A percentile compares a stretch with the other conserved stretches of the same genome.
phyloP scores from a whole-genome alignment of 2,797 vertebrate genomes.

The Notolepis coatsorum region DNA sequence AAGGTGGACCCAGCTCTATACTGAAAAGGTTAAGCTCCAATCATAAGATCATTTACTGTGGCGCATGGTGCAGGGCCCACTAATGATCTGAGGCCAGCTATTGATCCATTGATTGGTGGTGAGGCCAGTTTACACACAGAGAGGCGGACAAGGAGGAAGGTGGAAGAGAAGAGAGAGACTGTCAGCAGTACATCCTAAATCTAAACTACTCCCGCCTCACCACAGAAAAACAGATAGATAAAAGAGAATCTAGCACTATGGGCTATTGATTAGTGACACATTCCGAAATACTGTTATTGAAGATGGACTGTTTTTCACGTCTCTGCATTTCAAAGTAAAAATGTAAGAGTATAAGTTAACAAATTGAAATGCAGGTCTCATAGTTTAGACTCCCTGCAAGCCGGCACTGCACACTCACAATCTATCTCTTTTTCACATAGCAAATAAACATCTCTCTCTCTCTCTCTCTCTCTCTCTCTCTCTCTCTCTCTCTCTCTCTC shows the following conservation, averaged over 20 bases:
- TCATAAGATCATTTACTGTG: constrained; percentile 34
- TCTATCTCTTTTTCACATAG: too few species aligned
- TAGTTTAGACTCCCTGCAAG: too few species aligned
- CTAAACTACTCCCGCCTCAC: background rate
- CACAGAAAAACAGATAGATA: background rate
- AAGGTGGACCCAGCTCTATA: constrained; percentile 24
- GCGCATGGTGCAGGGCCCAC: constrained; percentile 13
- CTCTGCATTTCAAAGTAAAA: constrained; percentile 1
- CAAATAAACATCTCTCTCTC: background rate
- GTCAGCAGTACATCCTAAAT: constrained; percentile 3
- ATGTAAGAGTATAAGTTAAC: background rate
- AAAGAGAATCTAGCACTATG: too few species aligned
- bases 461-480: constrained; percentile 40
- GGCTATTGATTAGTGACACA: too few species aligned
- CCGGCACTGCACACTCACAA: background rate
- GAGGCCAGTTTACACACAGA: constrained; percentile 44
- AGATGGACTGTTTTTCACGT: too few species aligned
- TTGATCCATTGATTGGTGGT: constrained; percentile 53
- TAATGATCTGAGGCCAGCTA: constrained; percentile 47
- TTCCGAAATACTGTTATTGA: too few species aligned
- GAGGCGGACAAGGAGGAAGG: constrained; percentile 5
- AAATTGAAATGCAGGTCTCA: too few species aligned
- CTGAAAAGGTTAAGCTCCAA: constrained; percentile 48
- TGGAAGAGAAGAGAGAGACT: background rate
- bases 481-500: constrained; percentile 34